A percentile compares a stretch with the other conserved stretches of the same genome.
phyloP scores from a whole-genome alignment of 2,113 vertebrate genomes.

The Planiliza haematocheilus region DNA sequence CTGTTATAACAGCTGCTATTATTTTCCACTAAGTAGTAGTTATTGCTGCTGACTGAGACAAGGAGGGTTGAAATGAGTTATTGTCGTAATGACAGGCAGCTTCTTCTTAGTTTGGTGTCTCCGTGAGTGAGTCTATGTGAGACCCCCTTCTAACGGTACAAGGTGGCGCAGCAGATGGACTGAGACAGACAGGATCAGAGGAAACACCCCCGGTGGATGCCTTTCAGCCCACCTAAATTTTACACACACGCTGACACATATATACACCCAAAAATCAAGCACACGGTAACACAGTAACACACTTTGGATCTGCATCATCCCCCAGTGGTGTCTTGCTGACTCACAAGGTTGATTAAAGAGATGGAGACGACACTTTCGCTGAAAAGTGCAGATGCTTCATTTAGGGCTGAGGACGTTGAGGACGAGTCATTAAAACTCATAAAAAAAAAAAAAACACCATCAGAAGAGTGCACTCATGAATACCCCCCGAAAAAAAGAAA shows the following conservation, averaged over 20 bases:
- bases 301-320: slow-evolving; percentile 14
- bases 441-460: slow-evolving; percentile 50
- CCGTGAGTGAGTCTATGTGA: slow-evolving; percentile 33
- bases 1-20: slow-evolving; percentile 40
- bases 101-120: slow-evolving; percentile 32
- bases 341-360: slow-evolving; percentile 67
- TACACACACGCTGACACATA: slow-evolving; percentile 34
- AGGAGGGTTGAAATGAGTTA: slow-evolving; percentile 47
- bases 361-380: slow-evolving; percentile 51
- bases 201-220: slow-evolving; percentile 62
- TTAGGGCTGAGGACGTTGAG: slow-evolving; percentile 50
- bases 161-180: slow-evolving; percentile 71
- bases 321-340: slow-evolving; percentile 47
- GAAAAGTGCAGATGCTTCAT: slow-evolving; percentile 63
- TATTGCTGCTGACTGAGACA: slow-evolving; percentile 45
- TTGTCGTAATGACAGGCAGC: slow-evolving; percentile 52
- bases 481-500: slow-evolving; percentile 19
- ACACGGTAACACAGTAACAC: neutral
- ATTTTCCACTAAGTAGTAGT: slow-evolving; percentile 50
- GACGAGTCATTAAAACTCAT: slow-evolving; percentile 62
- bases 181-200: slow-evolving; percentile 64
- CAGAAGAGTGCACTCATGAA: slow-evolving; percentile 61
- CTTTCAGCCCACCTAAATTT: slow-evolving; percentile 60
- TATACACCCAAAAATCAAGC: slow-evolving; percentile 8
- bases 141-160: slow-evolving; percentile 52